Evolutionary conservation across 2,888 invertebrate species (phyloP), one percentile per base, ranked within the genome.

Genomic region (Hypercompe scribonia): DNA sequence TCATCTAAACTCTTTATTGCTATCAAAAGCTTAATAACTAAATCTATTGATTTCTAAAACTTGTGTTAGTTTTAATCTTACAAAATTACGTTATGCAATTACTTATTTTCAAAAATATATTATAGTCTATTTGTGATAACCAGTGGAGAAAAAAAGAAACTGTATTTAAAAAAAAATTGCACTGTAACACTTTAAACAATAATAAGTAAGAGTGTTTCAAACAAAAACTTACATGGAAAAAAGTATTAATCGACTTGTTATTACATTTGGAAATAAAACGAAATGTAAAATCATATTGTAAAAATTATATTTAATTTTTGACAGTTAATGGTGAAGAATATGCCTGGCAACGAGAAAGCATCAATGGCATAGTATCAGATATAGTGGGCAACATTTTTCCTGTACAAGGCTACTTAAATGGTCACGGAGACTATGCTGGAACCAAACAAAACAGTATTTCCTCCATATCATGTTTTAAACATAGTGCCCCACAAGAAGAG

Each of bases 381-480:
- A 18, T 65, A 5, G 36, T 61, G 3, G 70, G 70, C 11, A n/a
- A 54, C 7, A 31, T 61, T 58, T 76, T 74, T 77, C 75, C 76
- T 31, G 5, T 24, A 46, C 71, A 82, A 70, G 68, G 67, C 1
- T 68, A 75, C 39, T 75, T 74, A 39, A 64, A 71, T n/a, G 24
- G 46, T 66, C 68, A 71, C 70, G 73, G 66, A 15, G 81, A 81
- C 64, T 65, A 34, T 42, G 31, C 24, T 18, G 39, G 42, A 31
- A 39, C 7, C 33, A 66, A 34, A 36, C 66, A 71, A 77, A 54
- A 65, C 71, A 78, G 42, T 46, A n/a, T n/a, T 24, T 70, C 65
- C 50, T 31, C 71, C 39, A 84, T 81, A 75, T 84, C 88, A 33
- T 88, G 88, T 76, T 66, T 75, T 18, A 80, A 77, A 68, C 80